Evolutionary conservation across 2,797 vertebrate genomes (phyloP).

Genomic region (Micromesistius poutassou): DNA sequence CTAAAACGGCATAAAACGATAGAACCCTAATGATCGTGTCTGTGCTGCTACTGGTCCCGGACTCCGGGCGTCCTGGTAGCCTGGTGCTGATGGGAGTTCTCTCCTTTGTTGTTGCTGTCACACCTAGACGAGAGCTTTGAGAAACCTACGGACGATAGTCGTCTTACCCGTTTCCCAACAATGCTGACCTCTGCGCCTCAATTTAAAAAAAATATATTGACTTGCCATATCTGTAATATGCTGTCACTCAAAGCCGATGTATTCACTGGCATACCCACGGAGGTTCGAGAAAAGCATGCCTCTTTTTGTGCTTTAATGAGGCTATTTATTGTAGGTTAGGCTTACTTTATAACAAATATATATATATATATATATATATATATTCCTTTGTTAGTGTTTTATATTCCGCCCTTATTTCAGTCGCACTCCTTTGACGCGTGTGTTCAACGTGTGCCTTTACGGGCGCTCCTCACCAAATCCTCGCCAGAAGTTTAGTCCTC

Average conservation of each 20-base stretch:
- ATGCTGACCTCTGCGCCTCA: not conserved
- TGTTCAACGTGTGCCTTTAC: conserved; percentile 1
- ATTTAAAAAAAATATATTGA: not conserved
- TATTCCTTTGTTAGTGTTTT: no score
- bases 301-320: not conserved
- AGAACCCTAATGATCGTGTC: conserved; percentile 36
- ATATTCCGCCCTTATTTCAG: not conserved
- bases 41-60: conserved; percentile 42
- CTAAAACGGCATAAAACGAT: conserved; percentile 36
- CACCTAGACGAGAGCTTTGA: conserved; percentile 31
- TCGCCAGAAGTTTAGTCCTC: conserved; percentile 59
- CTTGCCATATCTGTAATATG: not conserved
- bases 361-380: no score
- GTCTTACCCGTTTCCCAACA: conserved; percentile 1
- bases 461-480: conserved; percentile 56
- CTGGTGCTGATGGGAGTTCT: conserved; percentile 78
- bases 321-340: not conserved
- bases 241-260: not conserved
- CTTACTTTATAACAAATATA: no score
- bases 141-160: not conserved
- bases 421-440: conserved; percentile 12
- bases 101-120: conserved; percentile 65
- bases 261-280: not conserved
- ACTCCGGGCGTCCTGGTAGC: not conserved
- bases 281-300: not conserved